Evolutionary conservation across 2,113 vertebrate species (phyloP), one percentile per base, ranked within the genome.

Genomic region (Pseudonaja textilis): DNA sequence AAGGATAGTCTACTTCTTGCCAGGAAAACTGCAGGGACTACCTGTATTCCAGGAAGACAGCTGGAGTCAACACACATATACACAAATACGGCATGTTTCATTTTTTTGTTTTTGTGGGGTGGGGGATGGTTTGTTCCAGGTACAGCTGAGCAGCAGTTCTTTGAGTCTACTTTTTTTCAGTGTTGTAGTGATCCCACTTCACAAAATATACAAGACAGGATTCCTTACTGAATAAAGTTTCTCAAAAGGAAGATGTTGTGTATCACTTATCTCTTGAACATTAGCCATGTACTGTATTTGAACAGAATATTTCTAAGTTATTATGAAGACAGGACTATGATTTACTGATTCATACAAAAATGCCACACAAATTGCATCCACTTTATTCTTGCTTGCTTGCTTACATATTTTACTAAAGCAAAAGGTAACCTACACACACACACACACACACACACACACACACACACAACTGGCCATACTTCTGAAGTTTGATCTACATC

Each of bases 401-500:
- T 88, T 91, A 81, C 61, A 91, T 87, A 93, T 54, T 90, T 90
- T 69, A 45, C 11, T 2, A n/a, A 88, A n/a, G 23, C 39, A 45
- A 91, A 93, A 57, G 50, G 64, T 69, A 52, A 47, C 26, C 26
- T 50, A 50, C 47, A 50, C 47, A 50, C 47, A 50, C 47, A 50
- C 8, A 47, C 4, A 45, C 45, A 45, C 45, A 45, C 45, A 45
- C 6, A 47, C 47, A 47, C 47, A 47, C 47, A 50, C 6, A 45
- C 45, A 45, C 25, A 26, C 85, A 93, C 50, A 87, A 91, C 50
- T 85, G 86, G 23, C 7, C 14, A 90, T 55, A 61, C 56, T 89
- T 88, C 69, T 89, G 86, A 64, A 91, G 1, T 1, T 90, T 89
- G 92, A 95, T 47, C 55, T 87, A 22, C 95, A 91, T 55, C 34